phyloP scores from a whole-genome alignment of 2,888 invertebrate species.

The Tachystola acroxantha region DNA sequence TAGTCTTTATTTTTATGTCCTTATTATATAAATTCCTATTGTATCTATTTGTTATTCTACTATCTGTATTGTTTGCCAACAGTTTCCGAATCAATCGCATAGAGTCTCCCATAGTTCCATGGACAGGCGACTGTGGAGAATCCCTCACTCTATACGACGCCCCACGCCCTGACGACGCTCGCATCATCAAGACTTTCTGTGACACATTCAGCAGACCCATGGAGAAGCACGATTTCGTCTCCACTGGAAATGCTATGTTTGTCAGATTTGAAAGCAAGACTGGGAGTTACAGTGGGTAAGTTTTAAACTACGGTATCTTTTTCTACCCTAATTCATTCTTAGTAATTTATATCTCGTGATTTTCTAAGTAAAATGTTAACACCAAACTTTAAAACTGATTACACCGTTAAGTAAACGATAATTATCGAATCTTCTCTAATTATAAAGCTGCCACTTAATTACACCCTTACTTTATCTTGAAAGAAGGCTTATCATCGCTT shows the following conservation, averaged over 20 bases:
- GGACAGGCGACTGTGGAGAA: constrained; percentile 93
- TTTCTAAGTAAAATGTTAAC: no score
- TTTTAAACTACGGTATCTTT: no score
- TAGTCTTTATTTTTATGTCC: no score
- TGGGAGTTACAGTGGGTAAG: constrained; percentile 92
- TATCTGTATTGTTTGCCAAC: no score
- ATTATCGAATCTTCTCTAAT: no score
- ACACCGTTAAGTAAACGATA: no score
- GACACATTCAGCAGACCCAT: constrained; percentile 95
- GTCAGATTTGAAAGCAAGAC: constrained; percentile 95
- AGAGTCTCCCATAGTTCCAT: constrained; percentile 91
- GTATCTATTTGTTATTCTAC: no score
- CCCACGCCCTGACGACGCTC: constrained; percentile 91
- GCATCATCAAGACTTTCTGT: constrained; percentile 95
- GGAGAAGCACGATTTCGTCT: constrained; percentile 96
- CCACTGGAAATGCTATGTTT: constrained; percentile 90
- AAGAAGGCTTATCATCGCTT: no score
- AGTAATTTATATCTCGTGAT: background rate
- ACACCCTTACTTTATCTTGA: no score
- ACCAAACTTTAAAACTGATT: no score
- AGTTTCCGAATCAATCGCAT: constrained; percentile 94
- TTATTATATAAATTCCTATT: no score
- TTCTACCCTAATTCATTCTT: background rate
- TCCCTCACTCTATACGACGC: constrained; percentile 94
- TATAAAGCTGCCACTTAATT: no score